Evolutionary conservation across 1,140 invertebrate species (phyloP).

Genomic region (Drosophila insularis): DNA sequence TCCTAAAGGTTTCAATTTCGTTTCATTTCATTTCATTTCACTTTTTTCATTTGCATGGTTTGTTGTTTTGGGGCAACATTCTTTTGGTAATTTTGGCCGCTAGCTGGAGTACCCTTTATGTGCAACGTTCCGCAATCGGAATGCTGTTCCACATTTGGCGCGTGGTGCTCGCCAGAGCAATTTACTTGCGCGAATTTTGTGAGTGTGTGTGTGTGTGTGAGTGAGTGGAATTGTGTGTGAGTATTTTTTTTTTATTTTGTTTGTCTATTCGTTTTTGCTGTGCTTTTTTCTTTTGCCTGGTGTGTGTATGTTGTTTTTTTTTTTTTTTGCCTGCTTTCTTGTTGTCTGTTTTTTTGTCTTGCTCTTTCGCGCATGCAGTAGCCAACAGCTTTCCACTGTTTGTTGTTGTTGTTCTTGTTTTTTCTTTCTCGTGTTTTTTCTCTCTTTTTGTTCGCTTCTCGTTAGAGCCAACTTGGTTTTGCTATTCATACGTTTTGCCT

Average conservation of each 20-base stretch:
- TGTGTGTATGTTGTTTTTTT: background rate
- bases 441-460: constrained; percentile 10
- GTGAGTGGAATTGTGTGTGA: constrained; percentile 3
- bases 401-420: background rate
- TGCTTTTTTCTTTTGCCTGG: constrained; percentile 16
- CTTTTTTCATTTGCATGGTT: background rate
- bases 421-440: background rate
- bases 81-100: background rate
- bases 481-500: constrained; percentile 68
- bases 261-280: constrained; percentile 6
- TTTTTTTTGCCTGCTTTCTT: constrained; percentile 15
- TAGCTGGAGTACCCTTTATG: constrained; percentile 29
- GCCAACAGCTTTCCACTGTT: constrained; percentile 21
- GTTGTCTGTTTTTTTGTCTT: constrained; percentile 38
- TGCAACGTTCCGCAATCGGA: constrained; percentile 37
- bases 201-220: constrained; percentile 6
- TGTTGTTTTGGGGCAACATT: background rate
- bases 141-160: constrained; percentile 55
- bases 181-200: constrained; percentile 53
- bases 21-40: background rate
- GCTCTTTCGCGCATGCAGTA: constrained; percentile 14
- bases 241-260: constrained; percentile 25
- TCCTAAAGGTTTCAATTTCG: background rate
- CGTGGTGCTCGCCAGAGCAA: constrained; percentile 61
- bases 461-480: constrained; percentile 31